Evolutionary conservation across 2,797 vertebrate genomes (phyloP), one percentile per base, ranked within the genome.

Genomic region (Margarornis squamiger): DNA sequence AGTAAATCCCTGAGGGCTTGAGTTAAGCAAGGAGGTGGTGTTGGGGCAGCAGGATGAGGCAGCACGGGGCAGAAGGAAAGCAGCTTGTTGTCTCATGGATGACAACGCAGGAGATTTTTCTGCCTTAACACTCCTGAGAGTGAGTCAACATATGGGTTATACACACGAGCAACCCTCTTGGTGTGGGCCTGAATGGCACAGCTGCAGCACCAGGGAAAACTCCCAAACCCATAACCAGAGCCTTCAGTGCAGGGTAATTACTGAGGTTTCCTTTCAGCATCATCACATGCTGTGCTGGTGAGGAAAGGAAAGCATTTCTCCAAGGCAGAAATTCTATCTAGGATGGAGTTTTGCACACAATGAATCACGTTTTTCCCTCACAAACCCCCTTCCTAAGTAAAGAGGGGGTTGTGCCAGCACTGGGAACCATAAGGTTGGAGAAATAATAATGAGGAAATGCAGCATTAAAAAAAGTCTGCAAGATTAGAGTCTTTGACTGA

Each of bases 221-320:
- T 90, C 92, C 76, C 51, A 23, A 95, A 75, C 49, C 66, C 79
- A 48, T 39, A 95, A 86, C 11, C 70, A 88, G 67, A 75, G 90
- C 43, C 66, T 55, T 76, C n/a, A 8, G 39, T 23, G 29, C 58
- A 81, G 61, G 5, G 36, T 54, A 78, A 88, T 94, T 86, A 62
- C 80, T 34, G 80, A 81, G 70, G 58, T 81, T 78, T 93, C 74
- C 83, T 81, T 88, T 54, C 80, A 70, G 80, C 51, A 52, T 27
- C 0, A 0, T 58, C 88, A 88, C 45, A 11, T 38, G 71, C 51
- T 87, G 5, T 21, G 75, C 84, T 79, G 63, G 43, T 76, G 34
- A 54, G 70, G 57, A 72, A 58, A 87, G 86, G 48, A 74, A 89
- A 93, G 30, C 61, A 39, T 73, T 95, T 94, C 89, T 95, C 57